Evolutionary conservation across 1,140 invertebrate species (phyloP).

Genomic region (Eueides isabella): DNA sequence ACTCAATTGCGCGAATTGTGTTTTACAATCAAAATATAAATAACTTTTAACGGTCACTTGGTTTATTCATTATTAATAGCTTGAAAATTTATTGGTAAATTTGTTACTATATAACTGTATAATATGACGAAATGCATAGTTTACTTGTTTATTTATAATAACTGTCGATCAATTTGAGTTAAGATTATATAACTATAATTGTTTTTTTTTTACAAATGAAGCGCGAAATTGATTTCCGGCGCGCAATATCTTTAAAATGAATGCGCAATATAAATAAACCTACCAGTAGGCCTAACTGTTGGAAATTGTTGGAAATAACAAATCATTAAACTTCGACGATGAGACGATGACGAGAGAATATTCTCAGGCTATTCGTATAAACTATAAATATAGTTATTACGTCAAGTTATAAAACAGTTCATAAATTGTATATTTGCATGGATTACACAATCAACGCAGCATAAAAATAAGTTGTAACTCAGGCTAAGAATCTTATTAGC

Average conservation of each 20-base stretch:
- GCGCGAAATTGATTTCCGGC: neutral
- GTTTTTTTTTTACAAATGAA: neutral
- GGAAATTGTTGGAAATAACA: neutral
- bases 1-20: slow-evolving; percentile 31
- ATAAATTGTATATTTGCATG: too few species aligned
- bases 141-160: neutral
- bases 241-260: too few species aligned
- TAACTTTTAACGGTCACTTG: slow-evolving; percentile 26
- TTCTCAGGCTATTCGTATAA: neutral
- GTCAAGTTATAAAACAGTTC: neutral
- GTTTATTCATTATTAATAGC: slow-evolving; percentile 30
- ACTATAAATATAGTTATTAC: neutral
- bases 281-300: too few species aligned
- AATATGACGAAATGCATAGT: neutral
- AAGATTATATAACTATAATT: neutral
- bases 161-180: neutral
- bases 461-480: too few species aligned
- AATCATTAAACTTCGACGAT: neutral
- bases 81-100: slow-evolving; percentile 22
- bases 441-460: too few species aligned
- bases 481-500: too few species aligned
- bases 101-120: slow-evolving; percentile 16
- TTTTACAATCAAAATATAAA: slow-evolving; percentile 36
- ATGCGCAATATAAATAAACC: too few species aligned
- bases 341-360: neutral